A percentile compares a stretch with the other conserved stretches of the same genome.
Evolutionary conservation across 2,113 vertebrate genomes (phyloP).

Genomic region (Podarcis cretensis): DNA sequence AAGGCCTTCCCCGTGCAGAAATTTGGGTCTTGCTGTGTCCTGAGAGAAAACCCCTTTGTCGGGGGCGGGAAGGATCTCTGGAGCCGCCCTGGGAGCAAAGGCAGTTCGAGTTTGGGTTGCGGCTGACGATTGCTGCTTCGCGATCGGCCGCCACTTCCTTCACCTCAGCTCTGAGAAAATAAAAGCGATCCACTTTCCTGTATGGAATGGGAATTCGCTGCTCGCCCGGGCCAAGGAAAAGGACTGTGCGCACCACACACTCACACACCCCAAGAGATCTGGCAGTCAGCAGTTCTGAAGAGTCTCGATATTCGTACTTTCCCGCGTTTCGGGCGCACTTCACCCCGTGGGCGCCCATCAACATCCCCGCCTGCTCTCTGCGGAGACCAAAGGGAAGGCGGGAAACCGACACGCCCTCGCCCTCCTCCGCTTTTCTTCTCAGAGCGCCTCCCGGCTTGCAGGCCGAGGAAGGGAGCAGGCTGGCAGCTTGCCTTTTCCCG

Average conservation of each 20-base stretch:
- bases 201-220: background rate
- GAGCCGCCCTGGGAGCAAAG: background rate
- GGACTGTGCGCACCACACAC: background rate
- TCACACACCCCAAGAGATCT: background rate
- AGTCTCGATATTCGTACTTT: background rate
- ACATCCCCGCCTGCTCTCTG: background rate
- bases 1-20: background rate
- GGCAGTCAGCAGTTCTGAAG: background rate
- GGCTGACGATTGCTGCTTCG: background rate
- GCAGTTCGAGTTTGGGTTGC: background rate
- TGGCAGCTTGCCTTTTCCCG: background rate
- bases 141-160: background rate
- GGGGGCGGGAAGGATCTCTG: background rate
- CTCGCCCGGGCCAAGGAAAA: background rate
- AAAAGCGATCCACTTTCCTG: background rate
- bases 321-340: background rate
- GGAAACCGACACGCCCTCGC: background rate
- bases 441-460: background rate
- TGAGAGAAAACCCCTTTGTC: background rate
- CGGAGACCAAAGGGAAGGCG: background rate
- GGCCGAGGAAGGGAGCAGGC: background rate
- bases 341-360: background rate
- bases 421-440: too few species aligned
- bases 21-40: background rate
- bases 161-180: background rate